Evolutionary conservation across 2,113 vertebrate species (phyloP), one percentile per base, ranked within the genome.

Genomic region (Phrynosoma platyrhinos): DNA sequence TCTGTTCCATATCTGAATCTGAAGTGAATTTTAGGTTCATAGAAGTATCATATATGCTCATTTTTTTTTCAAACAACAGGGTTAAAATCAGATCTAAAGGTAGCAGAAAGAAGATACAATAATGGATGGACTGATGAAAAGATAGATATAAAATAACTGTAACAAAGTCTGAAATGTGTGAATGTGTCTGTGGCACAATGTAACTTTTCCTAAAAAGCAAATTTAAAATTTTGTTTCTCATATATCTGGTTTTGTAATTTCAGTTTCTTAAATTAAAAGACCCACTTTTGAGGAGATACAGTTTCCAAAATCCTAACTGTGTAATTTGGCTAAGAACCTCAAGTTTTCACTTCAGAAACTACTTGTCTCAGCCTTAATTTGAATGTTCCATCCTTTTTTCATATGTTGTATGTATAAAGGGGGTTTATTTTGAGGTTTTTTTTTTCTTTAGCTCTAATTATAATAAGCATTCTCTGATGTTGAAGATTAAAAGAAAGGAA

Each of bases 401-500:
- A 58, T 2, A 75, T 18, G 7, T 62, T n/a, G 32, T 13, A 21
- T 76, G 8, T 42, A n/a, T 75, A n/a, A 21, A 40, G 3, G 25
- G 30, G 30, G 5, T 4, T 64, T 13, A 42, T 55, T 40, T 13
- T 47, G 20, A 23, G 5, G 5, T 10, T 62, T 32, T 71, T 53
- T 27, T 36, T 47, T 27, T 25, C 8, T 36, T 76, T 32, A 76
- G 52, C 14, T 64, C 36, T 85, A 77, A 85, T 76, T 76, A 85
- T 85, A 85, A 72, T 14, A 55, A 84, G 72, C 25, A 62, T 40
- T 74, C n/a, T 85, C 83, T 77, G 72, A 85, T 77, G 55, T 53
- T 85, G 72, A 12, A 76, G 83, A 85, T 85, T 76, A 85, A 76
- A 85, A 76, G 72, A 64, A 76, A 76, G 40, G 23, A 76, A 85